Evolutionary conservation across 2,113 vertebrate species (phyloP).

Genomic region (Hipposideros armiger): DNA sequence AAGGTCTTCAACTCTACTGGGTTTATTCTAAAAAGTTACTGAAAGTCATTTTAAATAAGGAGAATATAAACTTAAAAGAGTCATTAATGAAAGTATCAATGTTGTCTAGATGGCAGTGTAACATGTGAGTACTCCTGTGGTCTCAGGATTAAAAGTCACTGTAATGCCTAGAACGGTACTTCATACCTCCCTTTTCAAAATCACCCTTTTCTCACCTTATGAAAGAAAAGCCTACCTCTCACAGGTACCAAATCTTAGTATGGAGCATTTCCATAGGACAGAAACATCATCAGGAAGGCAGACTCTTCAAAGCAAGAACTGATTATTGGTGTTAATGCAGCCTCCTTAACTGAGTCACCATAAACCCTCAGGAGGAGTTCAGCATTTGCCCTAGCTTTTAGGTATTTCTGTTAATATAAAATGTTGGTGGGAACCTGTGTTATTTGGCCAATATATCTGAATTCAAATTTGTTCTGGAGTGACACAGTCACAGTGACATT

Average conservation of each 20-base stretch:
- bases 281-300: neutral
- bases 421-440: neutral
- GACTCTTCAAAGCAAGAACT: neutral
- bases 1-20: neutral
- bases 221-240: neutral
- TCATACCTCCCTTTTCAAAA: neutral
- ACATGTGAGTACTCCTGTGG: neutral
- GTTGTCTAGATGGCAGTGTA: neutral
- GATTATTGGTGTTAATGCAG: fast-evolving
- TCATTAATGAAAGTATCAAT: neutral
- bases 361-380: no score
- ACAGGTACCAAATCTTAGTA: neutral
- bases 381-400: neutral
- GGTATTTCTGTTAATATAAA: neutral
- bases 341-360: neutral
- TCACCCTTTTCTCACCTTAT: neutral
- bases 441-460: neutral
- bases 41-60: neutral
- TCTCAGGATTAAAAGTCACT: neutral
- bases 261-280: no score
- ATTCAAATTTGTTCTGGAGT: neutral
- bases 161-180: neutral
- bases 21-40: neutral
- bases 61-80: neutral
- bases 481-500: neutral